These are phyloP conservation scores for Rousettus leschenaultii DNA, from an alignment of 2,113 vertebrate species.

Conservation along the genomic window DNA sequence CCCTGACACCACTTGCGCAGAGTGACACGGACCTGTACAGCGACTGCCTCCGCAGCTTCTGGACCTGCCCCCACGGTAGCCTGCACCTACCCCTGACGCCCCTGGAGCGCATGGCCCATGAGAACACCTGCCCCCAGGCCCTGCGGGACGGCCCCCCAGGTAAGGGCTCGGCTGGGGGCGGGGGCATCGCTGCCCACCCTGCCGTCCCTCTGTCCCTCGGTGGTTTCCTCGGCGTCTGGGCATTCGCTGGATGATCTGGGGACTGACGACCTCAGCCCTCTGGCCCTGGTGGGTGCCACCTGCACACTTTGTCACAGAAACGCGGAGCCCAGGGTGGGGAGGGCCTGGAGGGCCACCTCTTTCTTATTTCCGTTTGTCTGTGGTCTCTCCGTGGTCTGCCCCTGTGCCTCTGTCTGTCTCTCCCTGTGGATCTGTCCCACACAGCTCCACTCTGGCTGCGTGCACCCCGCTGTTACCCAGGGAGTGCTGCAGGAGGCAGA, in stretches of 20 bases:
- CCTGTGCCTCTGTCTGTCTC: not conserved
- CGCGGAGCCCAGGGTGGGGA: accelerated
- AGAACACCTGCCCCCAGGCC: conserved; percentile 82
- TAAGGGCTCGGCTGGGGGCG: not conserved
- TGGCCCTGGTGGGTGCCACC: not conserved
- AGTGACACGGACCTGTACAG: conserved; percentile 89
- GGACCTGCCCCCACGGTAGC: conserved; percentile 90
- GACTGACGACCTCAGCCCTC: not conserved
- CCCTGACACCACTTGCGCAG: conserved; percentile 58
- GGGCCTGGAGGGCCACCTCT: accelerated
- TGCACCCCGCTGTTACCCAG: not conserved
- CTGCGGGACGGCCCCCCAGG: not conserved
- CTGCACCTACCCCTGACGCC: conserved; percentile 93
- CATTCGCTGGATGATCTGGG: accelerated
- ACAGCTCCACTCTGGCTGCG: not conserved
- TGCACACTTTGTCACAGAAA: not conserved
- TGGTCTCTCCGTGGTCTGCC: not conserved
- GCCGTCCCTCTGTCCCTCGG: accelerated
- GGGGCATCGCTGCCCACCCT: accelerated
- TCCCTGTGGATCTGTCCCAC: accelerated
- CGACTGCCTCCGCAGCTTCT: conserved; percentile 92
- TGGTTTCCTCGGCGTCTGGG: not conserved
- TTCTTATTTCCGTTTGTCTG: no score
- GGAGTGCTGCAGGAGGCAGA: accelerated
- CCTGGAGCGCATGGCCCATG: conserved; percentile 89